Evolutionary conservation across 2,888 invertebrate species (phyloP), one percentile per base, ranked within the genome.

Genomic region (Agonum fuliginosum): DNA sequence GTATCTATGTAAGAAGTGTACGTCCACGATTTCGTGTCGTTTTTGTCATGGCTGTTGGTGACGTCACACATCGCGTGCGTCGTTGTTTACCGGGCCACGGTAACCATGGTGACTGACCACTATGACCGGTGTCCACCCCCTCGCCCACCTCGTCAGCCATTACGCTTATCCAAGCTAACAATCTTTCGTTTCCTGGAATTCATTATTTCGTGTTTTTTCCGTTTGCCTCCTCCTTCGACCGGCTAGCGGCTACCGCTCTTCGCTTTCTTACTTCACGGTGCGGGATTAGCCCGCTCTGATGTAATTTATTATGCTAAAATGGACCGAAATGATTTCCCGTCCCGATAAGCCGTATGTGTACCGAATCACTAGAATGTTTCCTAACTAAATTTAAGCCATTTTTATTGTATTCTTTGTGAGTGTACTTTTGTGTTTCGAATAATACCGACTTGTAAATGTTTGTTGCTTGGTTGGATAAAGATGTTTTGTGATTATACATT

Each of bases 81-180:
- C 48, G 75, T 75, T 75, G 75, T 75, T 75, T 75, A 75, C 75
- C 75, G 67, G 67, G 48, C 54, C 73, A 48, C 51, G 75, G 75
- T 75, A 75, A 75, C 75, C 41, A 75, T 75, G 75, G 75, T 75
- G 75, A 75, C 75, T 75, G 75, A 75, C 75, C 75, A 75, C 75
- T 75, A 75, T 75, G 67, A 67, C 67, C 67, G 65, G 67, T 46
- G 75, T 48, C 10, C 12, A 51, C 67, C 34, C 37, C 72, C 41
- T 41, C 73, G 46, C 10, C 30, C 46, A 19, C 14, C 43, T 20
- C 41, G 41, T 41, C 73, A 54, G 37, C 73, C 75, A 75, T 75
- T 75, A 75, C 67, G 67, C 75, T 75, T 75, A 75, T 75, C 75
- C 75, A 67, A 37, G 41, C 75, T 67, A 75, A 75, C 75, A 75